Conservation (phyloP, 2,888 invertebrate species). For the Flabesymbios commensalis region DNA sequence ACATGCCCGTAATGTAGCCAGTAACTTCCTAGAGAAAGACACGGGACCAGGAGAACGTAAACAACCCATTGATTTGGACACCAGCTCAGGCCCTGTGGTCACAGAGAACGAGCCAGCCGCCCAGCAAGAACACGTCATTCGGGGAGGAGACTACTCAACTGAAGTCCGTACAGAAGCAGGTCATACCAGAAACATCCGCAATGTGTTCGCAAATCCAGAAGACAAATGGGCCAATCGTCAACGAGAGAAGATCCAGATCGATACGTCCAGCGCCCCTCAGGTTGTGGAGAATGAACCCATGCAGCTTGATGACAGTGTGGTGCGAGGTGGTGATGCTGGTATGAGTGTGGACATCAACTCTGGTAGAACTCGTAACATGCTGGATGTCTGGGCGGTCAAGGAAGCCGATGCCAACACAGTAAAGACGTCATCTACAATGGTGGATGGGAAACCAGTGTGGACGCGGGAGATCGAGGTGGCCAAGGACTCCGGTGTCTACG, state of each 20-base stretch:
- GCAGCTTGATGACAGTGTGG: conserved; percentile 6
- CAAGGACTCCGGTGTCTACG: conserved; percentile 31
- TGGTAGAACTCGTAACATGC: conserved; percentile 23
- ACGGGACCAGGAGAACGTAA: neutral
- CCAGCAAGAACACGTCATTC: conserved; percentile 21
- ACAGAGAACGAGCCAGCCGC: conserved; percentile 31
- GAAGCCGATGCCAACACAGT: conserved; percentile 9
- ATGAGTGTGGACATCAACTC: conserved; percentile 7
- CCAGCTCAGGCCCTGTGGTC: conserved; percentile 24
- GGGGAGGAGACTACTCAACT: too few relatives aligned
- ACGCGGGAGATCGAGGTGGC: conserved; percentile 26
- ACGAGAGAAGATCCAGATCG: too few relatives aligned
- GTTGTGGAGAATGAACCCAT: conserved; percentile 16
- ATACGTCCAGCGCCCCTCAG: neutral
- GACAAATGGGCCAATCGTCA: too few relatives aligned
- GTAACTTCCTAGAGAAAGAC: conserved; percentile 2
- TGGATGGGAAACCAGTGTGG: conserved; percentile 21
- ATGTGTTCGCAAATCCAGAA: too few relatives aligned
- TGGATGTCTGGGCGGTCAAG: conserved; percentile 21
- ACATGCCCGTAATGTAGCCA: neutral
- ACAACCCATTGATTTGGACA: conserved; percentile 20
- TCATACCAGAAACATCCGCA: too few relatives aligned
- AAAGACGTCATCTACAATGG: neutral
- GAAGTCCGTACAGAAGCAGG: neutral
- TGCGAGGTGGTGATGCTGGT: conserved; percentile 8